These are phyloP conservation scores for Otocyon megalotis DNA, from an alignment of 2,113 vertebrate species.

Conservation along the genomic window DNA sequence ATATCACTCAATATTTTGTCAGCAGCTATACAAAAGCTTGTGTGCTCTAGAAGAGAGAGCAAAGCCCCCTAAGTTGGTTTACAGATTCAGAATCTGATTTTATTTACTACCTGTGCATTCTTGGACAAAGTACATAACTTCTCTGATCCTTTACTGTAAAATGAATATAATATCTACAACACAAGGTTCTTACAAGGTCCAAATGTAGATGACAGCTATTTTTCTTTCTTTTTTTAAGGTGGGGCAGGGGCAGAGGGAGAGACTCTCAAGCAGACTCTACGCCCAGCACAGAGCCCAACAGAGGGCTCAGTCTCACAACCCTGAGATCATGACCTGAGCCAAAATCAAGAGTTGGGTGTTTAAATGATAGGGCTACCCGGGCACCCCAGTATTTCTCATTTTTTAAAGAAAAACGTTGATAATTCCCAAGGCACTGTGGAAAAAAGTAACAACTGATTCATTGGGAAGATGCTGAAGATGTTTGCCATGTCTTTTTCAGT, in stretches of 20 bases:
- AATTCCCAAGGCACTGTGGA: not conserved
- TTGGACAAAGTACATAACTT: not conserved
- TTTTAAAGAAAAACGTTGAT: conserved; percentile 23
- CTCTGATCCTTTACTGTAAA: not conserved
- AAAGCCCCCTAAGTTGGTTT: not conserved
- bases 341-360: not conserved
- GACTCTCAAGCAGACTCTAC: not conserved
- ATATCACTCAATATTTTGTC: not conserved
- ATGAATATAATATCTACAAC: not conserved
- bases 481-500: not conserved
- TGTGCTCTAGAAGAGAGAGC: not conserved
- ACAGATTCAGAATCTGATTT: not conserved
- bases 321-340: not conserved
- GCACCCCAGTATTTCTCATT: not conserved
- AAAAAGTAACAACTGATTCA: not conserved
- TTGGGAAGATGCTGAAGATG: not conserved
- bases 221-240: not conserved
- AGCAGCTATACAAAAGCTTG: not conserved
- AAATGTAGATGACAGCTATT: not conserved
- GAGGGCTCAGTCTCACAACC: not conserved
- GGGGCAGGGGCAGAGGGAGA: not conserved
- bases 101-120: not conserved
- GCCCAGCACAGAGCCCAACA: not conserved
- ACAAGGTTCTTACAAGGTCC: not conserved
- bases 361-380: not conserved